phyloP scores from a whole-genome alignment of 2,797 vertebrate species.

The Nasua narica region DNA sequence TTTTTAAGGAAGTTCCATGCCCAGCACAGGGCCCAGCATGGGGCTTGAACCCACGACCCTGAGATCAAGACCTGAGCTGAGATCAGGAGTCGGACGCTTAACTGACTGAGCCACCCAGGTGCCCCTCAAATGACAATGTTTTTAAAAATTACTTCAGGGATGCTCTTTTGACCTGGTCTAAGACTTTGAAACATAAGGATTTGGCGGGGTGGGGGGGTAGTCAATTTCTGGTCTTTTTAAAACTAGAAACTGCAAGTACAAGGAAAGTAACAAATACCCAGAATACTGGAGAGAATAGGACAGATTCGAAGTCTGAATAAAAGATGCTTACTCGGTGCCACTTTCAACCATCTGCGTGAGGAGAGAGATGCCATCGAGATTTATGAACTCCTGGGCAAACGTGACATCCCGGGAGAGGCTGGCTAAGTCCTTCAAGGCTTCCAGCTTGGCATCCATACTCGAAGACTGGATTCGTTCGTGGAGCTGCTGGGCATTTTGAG shows the following conservation, averaged over 20 bases:
- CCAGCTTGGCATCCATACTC: constrained; percentile 99
- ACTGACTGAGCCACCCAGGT: neutral
- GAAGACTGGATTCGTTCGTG: constrained; percentile 96
- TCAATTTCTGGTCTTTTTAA: neutral
- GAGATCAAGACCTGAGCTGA: neutral
- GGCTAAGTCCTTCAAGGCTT: constrained; percentile 96
- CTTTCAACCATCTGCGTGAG: constrained; percentile 99
- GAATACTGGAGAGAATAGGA: neutral
- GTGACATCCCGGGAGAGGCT: constrained; percentile 95
- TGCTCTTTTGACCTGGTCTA: neutral
- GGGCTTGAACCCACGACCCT: neutral
- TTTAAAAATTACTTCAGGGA: neutral
- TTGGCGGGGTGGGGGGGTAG: neutral
- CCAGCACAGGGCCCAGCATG: neutral
- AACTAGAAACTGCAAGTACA: neutral
- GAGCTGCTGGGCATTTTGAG: constrained; percentile 93
- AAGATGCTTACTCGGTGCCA: constrained; percentile 94
- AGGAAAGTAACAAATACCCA: neutral
- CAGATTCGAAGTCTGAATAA: neutral
- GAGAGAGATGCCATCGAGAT: constrained; percentile 96
- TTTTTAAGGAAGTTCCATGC: neutral
- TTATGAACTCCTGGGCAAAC: constrained; percentile 98
- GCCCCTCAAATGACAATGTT: neutral
- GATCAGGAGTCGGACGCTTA: neutral
- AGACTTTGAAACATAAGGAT: neutral